Evolutionary conservation across 2,888 invertebrate genomes (phyloP), one percentile per base, ranked within the genome.

Genomic region (Tanaodytes sp.): DNA sequence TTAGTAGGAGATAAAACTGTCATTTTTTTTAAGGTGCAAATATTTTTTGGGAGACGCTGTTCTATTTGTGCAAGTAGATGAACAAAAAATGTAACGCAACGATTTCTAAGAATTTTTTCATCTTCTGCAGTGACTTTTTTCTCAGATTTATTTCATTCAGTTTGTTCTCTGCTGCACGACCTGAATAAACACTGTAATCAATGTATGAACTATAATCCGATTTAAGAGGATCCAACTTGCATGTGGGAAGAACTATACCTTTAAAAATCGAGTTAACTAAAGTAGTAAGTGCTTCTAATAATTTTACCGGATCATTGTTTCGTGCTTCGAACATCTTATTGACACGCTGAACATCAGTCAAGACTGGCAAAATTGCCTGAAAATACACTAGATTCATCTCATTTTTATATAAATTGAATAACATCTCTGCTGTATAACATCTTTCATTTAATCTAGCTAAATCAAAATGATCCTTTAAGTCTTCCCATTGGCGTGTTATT

Each of bases 401-500:
- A 69, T 79, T 77, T 18, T 52, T 46, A 55, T 79, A 79, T 72
- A 81, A 77, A 12, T 63, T 33, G 43, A 75, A 71, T 15, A 80
- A 54, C 11, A 74, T 57, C 61, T 80, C 73, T 5, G 80, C 78
- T n/a, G 75, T 75, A 58, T 78, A 79, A 70, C 80, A 80, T 55
- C 75, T 79, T 51, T 80, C 78, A 23, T 52, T 61, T 1, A 51
- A 15, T 58, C 63, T 71, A 20, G 65, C 71, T 37, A 73, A 57
- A 33, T 54, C 27, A 49, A 74, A 75, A 68, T 76, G 72, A 37
- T 77, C 73, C 73, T 81, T 78, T 39, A 81, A 68, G 55, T 79
- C 78, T n/a, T 71, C 11, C 79, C 78, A 79, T 54, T 82, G 80
- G n/a, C 66, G 39, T 16, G 71, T 61, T 33, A 80, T 79, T 73